Evolutionary conservation across 2,113 vertebrate genomes (phyloP), one percentile per base, ranked within the genome.

Genomic region (Vimba vimba): DNA sequence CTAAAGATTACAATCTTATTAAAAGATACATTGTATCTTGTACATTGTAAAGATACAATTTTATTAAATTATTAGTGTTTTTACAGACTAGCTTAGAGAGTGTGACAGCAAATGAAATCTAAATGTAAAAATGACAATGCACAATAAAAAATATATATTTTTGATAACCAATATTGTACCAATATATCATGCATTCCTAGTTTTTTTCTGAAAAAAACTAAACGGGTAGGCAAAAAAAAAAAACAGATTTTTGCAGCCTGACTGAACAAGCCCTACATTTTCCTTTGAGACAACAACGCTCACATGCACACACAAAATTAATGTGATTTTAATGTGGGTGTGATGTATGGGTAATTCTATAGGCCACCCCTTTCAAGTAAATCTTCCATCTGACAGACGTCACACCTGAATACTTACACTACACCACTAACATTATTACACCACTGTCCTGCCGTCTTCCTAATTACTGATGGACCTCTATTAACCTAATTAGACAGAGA

Each of bases 321-420:
- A 83, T 59, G 43, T 47, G 50, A 33, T 74, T 60, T 60, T 45
- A 30, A 69, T 27, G 25, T 30, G 15, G 27, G 25, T 85, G 71
- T 82, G 79, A 55, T 36, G 36, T n/a, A 52, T 27, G 3, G 10
- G 93, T 89, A 94, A 93, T 89, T 57, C 71, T 86, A 93, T 91
- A 91, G 86, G 77, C 74, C 74, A 59, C 1, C 39, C 33, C 19
- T 47, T 68, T 57, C 71, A 59, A 64, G 55, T 87, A 91, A 92
- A 93, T 90, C 87, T 92, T 86, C 90, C 88, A 92, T 92, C 92
- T 92, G 91, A 93, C 89, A 89, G 83, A 91, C 86, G 91, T 91
- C 92, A 91, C 89, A 89, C 88, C 87, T 90, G 84, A 88, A 30
- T 87, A 84, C 78, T 84, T 69, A 79, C 83, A 60, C 82, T 21